Conservation (phyloP, 1,140 invertebrate species). For the Ips nitidus region DNA sequence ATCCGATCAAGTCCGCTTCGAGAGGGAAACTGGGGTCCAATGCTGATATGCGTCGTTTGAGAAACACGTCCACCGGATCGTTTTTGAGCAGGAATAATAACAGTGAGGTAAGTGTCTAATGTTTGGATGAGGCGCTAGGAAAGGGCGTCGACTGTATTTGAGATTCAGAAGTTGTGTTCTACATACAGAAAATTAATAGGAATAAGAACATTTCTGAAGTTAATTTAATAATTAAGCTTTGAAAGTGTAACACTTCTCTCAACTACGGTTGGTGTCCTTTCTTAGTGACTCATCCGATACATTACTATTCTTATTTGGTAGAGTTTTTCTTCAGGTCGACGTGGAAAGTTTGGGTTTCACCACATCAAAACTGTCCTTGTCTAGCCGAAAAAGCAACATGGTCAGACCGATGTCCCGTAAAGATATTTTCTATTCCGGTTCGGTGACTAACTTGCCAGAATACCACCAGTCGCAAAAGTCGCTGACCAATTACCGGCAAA, state of each 20-base stretch:
- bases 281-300: too few species aligned
- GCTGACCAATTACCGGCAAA: constrained; percentile 77
- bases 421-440: constrained; percentile 98
- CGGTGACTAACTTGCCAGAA: constrained; percentile 86
- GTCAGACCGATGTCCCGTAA: constrained; percentile 92
- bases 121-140: constrained; percentile 26
- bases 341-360: constrained; percentile 46
- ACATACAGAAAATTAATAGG: too few species aligned
- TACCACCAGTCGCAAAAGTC: constrained; percentile 92
- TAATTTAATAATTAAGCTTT: too few species aligned
- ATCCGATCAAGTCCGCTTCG: constrained; percentile 71
- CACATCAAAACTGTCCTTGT: constrained; percentile 56
- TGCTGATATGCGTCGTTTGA: constrained; percentile 56
- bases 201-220: too few species aligned
- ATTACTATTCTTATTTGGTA: neutral
- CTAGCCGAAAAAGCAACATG: constrained; percentile 67
- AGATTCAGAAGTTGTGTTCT: too few species aligned
- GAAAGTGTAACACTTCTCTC: too few species aligned
- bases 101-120: constrained; percentile 55
- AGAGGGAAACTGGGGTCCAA: constrained; percentile 62
- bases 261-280: too few species aligned
- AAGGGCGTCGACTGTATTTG: too few species aligned
- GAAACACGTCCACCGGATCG: constrained; percentile 59
- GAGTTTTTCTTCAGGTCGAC: constrained; percentile 41
- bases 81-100: constrained; percentile 64